phyloP scores from a whole-genome alignment of 2,113 vertebrate species.

The Beaufortia kweichowensis region DNA sequence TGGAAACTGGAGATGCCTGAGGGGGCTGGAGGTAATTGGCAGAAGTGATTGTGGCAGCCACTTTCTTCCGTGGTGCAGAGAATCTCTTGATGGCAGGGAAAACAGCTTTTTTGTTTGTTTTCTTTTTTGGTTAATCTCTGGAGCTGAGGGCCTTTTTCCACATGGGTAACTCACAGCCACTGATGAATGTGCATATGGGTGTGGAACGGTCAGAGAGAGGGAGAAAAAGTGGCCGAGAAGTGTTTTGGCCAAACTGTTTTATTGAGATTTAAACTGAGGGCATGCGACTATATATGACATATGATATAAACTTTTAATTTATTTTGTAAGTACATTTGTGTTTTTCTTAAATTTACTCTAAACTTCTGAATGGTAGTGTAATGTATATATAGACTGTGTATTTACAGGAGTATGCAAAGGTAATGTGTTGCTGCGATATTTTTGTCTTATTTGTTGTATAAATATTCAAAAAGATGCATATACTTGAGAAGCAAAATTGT shows the following conservation, averaged over 20 bases:
- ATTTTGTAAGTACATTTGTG: too few species aligned
- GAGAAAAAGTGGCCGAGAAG: neutral
- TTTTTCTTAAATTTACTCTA: too few species aligned
- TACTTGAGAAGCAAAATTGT: too few species aligned
- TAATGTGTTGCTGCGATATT: too few species aligned
- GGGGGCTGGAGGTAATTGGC: slow-evolving; percentile 34
- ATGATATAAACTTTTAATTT: too few species aligned
- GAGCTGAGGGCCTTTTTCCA: slow-evolving; percentile 29
- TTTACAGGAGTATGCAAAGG: too few species aligned
- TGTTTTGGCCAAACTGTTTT: slow-evolving; percentile 8
- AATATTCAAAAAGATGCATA: too few species aligned
- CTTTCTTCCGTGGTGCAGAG: slow-evolving; percentile 28
- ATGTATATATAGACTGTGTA: too few species aligned
- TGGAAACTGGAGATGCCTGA: slow-evolving; percentile 46
- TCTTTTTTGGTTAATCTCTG: slow-evolving; percentile 13
- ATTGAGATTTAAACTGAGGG: too few species aligned
- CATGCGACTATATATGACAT: too few species aligned
- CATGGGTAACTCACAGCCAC: slow-evolving; percentile 6
- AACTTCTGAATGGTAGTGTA: too few species aligned
- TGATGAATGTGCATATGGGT: slow-evolving; percentile 10
- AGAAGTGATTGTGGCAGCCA: slow-evolving; percentile 13
- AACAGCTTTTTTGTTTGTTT: slow-evolving; percentile 16
- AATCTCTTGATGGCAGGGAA: slow-evolving; percentile 22
- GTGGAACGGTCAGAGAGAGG: neutral
- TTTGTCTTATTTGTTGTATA: too few species aligned